Evolutionary conservation across 2,797 vertebrate genomes (phyloP), one percentile per base, ranked within the genome.

Genomic region (Delichon dasypus): DNA sequence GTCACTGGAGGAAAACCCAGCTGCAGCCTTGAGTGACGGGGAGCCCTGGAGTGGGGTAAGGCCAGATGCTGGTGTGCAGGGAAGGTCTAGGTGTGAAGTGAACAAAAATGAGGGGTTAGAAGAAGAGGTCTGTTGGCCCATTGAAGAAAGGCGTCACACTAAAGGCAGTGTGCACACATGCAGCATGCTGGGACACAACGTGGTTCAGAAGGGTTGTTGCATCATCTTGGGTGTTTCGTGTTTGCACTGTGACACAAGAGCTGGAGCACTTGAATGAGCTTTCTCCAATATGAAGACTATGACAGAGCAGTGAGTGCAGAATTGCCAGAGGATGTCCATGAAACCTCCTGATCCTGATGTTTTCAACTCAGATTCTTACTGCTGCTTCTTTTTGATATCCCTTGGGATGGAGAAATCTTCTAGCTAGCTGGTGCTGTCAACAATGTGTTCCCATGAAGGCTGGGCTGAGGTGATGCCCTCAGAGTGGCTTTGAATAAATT

Each of bases 11-110:
- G 97, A 98, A 85, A 98, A 96, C 60, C 90, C 79, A 1, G 86
- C 87, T 1, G 65, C 95, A 2, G 98, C 98, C 47, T 97, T 97
- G 90, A 98, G 98, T 0, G 98, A 98, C 85, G 97, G 98, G 1
- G 98, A 98, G 88, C 97, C 98, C 50, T 98, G 98, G 97, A 98
- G 97, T 1, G 97, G 97, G 94, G 97, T 90, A 65, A 86, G 98
- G 47, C 40, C 26, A 4, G 48, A 23, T 51, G 7, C 30, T 18
- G 38, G 16, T 74, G 75, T 55, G 26, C 65, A 65, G 42, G 64
- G 40, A 48, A 47, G 51, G 16, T 60, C 38, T 54, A 32, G 62
- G 8, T 64, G 38, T 82, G 57, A 57, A 51, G 18, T 20, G 44
- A 68, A 26, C 47, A 54, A 22, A 91, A 80, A 27, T 30, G 12